Evolutionary conservation across 2,888 invertebrate species (phyloP).

Genomic region (Hypomecis atomaria): DNA sequence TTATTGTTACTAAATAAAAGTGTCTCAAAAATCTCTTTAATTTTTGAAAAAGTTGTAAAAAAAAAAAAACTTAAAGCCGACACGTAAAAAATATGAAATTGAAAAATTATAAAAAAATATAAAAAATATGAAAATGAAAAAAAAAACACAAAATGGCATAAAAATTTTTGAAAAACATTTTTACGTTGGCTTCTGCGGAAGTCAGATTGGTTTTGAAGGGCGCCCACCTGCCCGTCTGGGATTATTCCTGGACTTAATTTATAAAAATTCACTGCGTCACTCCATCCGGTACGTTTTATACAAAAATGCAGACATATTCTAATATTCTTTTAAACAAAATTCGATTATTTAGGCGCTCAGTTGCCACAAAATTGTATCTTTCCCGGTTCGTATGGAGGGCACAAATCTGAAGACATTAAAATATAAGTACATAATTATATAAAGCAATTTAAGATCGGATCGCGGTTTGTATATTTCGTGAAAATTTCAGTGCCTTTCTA

Average conservation of each 20-base stretch:
- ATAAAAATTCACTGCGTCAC: not conserved
- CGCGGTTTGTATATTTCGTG: not conserved
- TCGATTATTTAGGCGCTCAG: too few species aligned
- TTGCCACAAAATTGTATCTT: constrained; percentile 18
- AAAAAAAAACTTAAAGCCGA: constrained; percentile 64
- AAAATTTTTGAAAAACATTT: constrained; percentile 60
- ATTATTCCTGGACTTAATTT: constrained; percentile 1
- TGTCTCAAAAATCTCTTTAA: constrained; percentile 73
- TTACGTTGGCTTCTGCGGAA: constrained; percentile 60
- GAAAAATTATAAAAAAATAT: constrained; percentile 51
- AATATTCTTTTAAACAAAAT: not conserved
- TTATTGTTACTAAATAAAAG: constrained; percentile 54
- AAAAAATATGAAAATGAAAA: constrained; percentile 55
- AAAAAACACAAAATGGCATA: constrained; percentile 51
- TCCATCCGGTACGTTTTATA: constrained; percentile 5
- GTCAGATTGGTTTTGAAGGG: constrained; percentile 49
- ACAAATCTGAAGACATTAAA: constrained; percentile 16
- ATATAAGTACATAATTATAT: not conserved
- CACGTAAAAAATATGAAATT: constrained; percentile 56
- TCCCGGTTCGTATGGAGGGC: constrained; percentile 30
- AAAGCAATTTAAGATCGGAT: not conserved
- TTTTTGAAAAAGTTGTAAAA: constrained; percentile 71
- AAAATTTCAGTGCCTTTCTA: constrained; percentile 17
- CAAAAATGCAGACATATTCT: not conserved
- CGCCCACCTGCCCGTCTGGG: constrained; percentile 38